Evolutionary conservation across 2,797 vertebrate species (phyloP).

Genomic region (Falco biarmicus): DNA sequence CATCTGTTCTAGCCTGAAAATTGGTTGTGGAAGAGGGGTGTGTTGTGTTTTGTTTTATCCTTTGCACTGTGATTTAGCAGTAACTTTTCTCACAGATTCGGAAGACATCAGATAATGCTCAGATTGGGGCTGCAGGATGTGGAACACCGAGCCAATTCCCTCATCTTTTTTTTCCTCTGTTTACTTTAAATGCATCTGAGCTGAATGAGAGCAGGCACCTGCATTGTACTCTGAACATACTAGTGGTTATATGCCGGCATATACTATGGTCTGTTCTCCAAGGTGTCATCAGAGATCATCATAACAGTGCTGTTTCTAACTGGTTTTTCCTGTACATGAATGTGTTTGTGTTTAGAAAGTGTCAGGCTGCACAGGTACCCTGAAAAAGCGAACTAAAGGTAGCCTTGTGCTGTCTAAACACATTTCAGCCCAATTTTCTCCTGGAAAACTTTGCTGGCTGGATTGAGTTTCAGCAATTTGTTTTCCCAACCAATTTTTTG

Average conservation of each 20-base stretch:
- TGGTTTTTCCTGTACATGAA: background rate
- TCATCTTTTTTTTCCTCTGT: background rate
- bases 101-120: background rate
- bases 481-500: fast-evolving
- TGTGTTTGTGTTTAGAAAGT: background rate
- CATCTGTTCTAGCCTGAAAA: background rate
- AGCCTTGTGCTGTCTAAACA: background rate
- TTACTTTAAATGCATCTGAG: background rate
- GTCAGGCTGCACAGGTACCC: background rate
- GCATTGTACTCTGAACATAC: fast-evolving
- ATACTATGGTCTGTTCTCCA: fast-evolving
- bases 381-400: background rate
- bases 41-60: background rate
- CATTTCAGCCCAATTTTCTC: background rate
- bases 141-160: background rate
- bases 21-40: fast-evolving
- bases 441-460: background rate
- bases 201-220: background rate
- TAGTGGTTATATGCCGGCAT: background rate
- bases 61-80: background rate
- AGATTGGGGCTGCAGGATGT: background rate
- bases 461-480: background rate
- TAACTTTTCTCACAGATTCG: background rate
- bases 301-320: background rate
- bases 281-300: background rate